phyloP scores from a whole-genome alignment of 2,113 vertebrate species.

The Saccopteryx leptura region DNA sequence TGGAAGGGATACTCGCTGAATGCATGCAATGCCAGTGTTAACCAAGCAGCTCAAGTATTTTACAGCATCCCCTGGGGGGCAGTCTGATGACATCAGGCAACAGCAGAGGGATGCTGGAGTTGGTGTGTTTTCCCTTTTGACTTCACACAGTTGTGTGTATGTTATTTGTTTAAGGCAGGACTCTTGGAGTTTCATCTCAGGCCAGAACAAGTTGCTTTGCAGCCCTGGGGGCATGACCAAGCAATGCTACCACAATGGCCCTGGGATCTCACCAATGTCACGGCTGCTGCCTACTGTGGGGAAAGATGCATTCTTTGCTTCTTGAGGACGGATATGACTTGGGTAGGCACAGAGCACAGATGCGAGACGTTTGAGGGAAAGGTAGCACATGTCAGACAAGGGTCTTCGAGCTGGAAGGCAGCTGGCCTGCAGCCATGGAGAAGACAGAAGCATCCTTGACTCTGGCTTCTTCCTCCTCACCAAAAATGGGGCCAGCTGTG shows the following conservation, averaged over 20 bases:
- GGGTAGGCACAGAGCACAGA: not conserved
- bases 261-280: not conserved
- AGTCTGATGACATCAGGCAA: conserved; percentile 80
- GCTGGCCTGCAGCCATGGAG: conserved; percentile 39
- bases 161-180: conserved; percentile 51
- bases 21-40: not conserved
- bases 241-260: conserved; percentile 25
- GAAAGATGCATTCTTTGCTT: conserved; percentile 37
- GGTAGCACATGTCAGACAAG: not conserved
- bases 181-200: conserved; percentile 53
- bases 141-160: not conserved
- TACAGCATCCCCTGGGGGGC: conserved; percentile 76
- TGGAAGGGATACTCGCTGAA: not conserved
- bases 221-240: conserved; percentile 31
- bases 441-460: conserved; percentile 47
- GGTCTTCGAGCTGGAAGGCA: conserved; percentile 30
- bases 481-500: conserved; percentile 9
- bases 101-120: conserved; percentile 66
- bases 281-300: conserved; percentile 39
- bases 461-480: conserved; percentile 2
- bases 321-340: not conserved
- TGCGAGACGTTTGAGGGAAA: conserved; percentile 9
- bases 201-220: conserved; percentile 62
- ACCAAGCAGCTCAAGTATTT: conserved; percentile 70
- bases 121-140: conserved; percentile 61